Conservation (phyloP, 2,113 vertebrate genomes). For the Pseudopipra pipra region DNA sequence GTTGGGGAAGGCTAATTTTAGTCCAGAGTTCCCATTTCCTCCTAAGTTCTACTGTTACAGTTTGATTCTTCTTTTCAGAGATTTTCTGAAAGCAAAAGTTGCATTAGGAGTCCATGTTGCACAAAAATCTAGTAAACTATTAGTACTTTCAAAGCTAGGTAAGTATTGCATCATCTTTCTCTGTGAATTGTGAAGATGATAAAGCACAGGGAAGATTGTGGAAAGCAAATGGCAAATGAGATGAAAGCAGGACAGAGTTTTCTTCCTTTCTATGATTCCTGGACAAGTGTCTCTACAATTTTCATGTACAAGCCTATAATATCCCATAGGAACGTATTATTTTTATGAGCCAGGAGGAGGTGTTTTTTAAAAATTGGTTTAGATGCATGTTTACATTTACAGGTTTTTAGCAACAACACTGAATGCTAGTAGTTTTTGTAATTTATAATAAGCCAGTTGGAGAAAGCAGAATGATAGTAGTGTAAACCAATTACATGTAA, state of each 20-base stretch:
- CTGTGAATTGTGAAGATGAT: not conserved
- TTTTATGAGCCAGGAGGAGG: not conserved
- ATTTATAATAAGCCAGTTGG: slow-evolving; percentile 1
- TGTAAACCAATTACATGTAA: not conserved
- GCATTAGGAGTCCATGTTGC: not conserved
- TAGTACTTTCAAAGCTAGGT: not conserved
- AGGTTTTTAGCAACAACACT: not conserved
- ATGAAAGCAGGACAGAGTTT: not conserved
- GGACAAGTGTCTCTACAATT: not conserved
- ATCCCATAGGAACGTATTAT: not conserved
- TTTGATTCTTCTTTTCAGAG: not conserved
- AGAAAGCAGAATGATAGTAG: not conserved
- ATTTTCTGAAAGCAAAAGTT: not conserved
- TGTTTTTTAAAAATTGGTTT: not conserved
- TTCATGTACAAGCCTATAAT: not conserved
- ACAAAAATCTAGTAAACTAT: not conserved
- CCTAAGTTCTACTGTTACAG: not conserved
- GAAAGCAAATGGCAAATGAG: not conserved
- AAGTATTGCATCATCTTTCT: not conserved
- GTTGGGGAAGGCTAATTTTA: not conserved
- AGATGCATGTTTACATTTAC: not conserved
- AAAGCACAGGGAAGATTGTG: not conserved
- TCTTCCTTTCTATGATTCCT: not conserved
- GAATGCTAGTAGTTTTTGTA: slow-evolving; percentile 35
- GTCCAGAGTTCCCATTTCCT: not conserved